phyloP scores from a whole-genome alignment of 2,113 vertebrate species.

The Phrynocephalus versicolor region DNA sequence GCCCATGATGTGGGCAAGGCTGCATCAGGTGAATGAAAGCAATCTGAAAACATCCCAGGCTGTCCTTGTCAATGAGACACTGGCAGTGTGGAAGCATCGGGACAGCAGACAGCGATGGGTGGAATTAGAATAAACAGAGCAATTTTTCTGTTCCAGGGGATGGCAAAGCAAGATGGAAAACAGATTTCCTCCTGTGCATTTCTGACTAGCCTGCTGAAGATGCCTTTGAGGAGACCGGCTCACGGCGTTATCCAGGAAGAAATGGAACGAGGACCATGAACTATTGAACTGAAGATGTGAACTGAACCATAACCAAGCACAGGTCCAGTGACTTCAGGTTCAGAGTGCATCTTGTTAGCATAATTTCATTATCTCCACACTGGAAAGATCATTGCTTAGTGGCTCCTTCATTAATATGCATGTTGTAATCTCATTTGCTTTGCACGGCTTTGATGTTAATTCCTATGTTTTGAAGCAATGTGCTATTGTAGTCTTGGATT shows the following conservation, averaged over 20 bases:
- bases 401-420: slow-evolving; percentile 72
- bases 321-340: neutral
- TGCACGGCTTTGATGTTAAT: slow-evolving; percentile 73
- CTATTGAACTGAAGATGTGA: neutral
- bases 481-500: slow-evolving; percentile 60
- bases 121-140: neutral
- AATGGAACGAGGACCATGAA: neutral
- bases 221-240: neutral
- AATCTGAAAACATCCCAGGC: neutral
- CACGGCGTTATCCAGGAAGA: neutral
- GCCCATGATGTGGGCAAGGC: neutral
- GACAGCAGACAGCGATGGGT: neutral
- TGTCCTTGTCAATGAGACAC: neutral
- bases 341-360: neutral
- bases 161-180: neutral
- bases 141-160: neutral
- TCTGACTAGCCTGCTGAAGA: neutral
- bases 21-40: neutral
- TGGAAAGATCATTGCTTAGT: slow-evolving; percentile 49
- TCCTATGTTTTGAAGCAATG: slow-evolving; percentile 69
- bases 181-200: neutral
- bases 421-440: slow-evolving; percentile 69
- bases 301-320: neutral
- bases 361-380: slow-evolving; percentile 42
- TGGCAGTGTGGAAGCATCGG: neutral